These are phyloP conservation scores for honey bee (Apis mellifera) DNA, from an alignment of 1,140 invertebrate species.

Conservation along the genomic window DNA sequence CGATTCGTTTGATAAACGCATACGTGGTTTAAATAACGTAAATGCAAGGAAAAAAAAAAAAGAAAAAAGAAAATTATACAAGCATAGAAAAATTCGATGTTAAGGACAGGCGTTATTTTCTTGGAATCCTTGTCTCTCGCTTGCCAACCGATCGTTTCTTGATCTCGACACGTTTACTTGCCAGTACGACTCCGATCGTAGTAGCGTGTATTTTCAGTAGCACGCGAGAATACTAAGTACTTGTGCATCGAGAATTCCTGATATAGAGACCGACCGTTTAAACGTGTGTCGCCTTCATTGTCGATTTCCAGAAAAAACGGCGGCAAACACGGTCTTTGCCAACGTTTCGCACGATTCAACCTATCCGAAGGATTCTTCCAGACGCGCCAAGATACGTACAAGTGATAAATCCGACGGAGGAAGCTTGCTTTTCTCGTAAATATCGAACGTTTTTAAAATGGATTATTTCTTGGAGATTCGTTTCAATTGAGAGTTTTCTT, in stretches of 20 bases:
- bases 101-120: slow-evolving; percentile 45
- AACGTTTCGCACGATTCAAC: slow-evolving; percentile 6
- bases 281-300: slow-evolving; percentile 55
- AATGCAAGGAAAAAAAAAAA: background rate
- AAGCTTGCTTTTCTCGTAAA: background rate
- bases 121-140: slow-evolving; percentile 38
- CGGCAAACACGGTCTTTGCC: background rate
- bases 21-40: background rate
- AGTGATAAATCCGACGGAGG: background rate
- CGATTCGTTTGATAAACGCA: background rate
- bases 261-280: slow-evolving; percentile 48
- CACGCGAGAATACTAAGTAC: slow-evolving; percentile 52
- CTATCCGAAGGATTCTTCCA: background rate
- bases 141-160: slow-evolving; percentile 51
- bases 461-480: background rate
- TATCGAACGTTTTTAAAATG: background rate
- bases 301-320: slow-evolving; percentile 47
- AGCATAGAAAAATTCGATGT: background rate
- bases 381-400: background rate
- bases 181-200: slow-evolving; percentile 41
- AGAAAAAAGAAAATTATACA: background rate
- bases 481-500: background rate
- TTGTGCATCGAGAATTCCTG: slow-evolving; percentile 56
- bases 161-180: slow-evolving; percentile 53
- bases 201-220: slow-evolving; percentile 55